Evolutionary conservation across 2,113 vertebrate genomes (phyloP), one percentile per base, ranked within the genome.

Genomic region (Melanerpes aurifrons): DNA sequence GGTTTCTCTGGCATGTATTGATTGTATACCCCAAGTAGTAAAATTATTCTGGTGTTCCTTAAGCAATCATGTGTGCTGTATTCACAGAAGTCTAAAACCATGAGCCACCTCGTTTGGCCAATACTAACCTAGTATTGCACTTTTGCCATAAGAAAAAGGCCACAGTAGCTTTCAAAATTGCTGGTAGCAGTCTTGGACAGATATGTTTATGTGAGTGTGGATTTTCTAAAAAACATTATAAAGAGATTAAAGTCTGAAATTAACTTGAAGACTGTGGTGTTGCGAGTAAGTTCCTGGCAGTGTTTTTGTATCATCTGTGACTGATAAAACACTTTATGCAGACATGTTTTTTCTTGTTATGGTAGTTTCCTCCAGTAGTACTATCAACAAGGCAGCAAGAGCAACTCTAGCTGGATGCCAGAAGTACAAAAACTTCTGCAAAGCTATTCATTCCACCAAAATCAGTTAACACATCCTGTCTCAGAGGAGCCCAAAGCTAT

Each of bases 391-490:
- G 8, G 11, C 75, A 77, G 21, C 2, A 1, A 83, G 12, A 90
- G 7, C 43, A 85, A 47, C 28, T 43, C 45, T 3, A 40, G 10
- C n/a, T 47, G 21, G 31, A 57, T 43, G 57, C 6, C 17, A 22
- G 11, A 57, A 89, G 15, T 6, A 67, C 7, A 15, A 82, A 69
- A 9, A 25, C 31, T 19, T 80, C 72, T 62, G 28, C 50, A 50
- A 14, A 32, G 53, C n/a, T 6, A 37, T 0, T 9, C 3, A 35
- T 68, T 77, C 82, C 72, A 62, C 24, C 64, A 67, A 56, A 79
- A 85, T 25, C 50, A 40, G 28, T 31, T 32, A 35, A 45, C 29
- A 24, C 0, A 0, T 16, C 45, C 40, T 16, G 3, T 16, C 71
- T 69, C n/a, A 28, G 31, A 62, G 45, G 28, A 68, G 63, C 63